Evolutionary conservation across 2,113 vertebrate species (phyloP).

Genomic region (Oncorhynchus nerka): DNA sequence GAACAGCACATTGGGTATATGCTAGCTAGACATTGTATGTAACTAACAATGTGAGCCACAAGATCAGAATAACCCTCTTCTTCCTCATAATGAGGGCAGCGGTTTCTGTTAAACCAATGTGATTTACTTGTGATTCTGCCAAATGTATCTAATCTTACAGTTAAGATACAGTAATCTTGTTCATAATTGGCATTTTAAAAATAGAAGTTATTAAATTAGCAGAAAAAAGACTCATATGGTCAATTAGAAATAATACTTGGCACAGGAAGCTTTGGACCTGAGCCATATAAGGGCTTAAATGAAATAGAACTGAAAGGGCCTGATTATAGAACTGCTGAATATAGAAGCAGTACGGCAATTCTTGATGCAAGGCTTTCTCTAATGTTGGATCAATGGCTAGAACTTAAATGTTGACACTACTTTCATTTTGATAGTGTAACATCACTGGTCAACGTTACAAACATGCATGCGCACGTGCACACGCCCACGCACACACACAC

Average conservation of each 20-base stretch:
- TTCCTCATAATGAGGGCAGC: constrained; percentile 40
- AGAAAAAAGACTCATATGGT: constrained; percentile 69
- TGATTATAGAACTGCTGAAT: constrained; percentile 64
- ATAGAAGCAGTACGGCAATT: constrained; percentile 56
- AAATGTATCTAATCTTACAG: constrained; percentile 65
- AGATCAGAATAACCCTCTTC: constrained; percentile 40
- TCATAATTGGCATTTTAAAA: constrained; percentile 69
- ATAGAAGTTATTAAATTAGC: constrained; percentile 72
- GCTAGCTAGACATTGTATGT: too few species aligned
- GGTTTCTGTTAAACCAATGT: constrained; percentile 56
- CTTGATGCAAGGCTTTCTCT: constrained; percentile 35
- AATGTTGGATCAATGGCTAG: constrained; percentile 15
- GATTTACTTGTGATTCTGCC: constrained; percentile 52
- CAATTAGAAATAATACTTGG: constrained; percentile 71
- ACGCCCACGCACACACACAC: background rate
- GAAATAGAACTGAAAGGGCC: constrained; percentile 65
- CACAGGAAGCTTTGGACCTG: constrained; percentile 65
- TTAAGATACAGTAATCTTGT: constrained; percentile 67
- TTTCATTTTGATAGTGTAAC: constrained; percentile 40
- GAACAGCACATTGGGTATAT: too few species aligned
- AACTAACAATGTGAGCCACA: too few species aligned
- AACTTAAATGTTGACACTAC: constrained; percentile 42
- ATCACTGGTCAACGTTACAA: background rate
- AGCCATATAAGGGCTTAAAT: constrained; percentile 69
- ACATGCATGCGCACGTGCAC: background rate